Conservation (phyloP, 1,140 invertebrate genomes). For the Lamellibrachia luymesi region DNA sequence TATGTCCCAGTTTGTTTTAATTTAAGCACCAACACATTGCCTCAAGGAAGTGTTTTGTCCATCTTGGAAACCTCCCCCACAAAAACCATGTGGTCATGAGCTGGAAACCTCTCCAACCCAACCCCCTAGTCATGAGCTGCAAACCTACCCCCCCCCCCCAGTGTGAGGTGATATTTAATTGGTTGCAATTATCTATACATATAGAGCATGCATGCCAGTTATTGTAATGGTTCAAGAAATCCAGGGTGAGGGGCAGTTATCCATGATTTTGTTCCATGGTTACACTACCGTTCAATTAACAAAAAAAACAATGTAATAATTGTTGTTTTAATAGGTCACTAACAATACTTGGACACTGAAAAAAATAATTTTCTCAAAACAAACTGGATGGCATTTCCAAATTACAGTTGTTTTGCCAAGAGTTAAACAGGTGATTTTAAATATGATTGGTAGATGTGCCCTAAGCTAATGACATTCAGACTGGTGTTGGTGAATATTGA, state of each 20-base stretch:
- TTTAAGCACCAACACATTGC: neutral
- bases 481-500: neutral
- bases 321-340: neutral
- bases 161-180: neutral
- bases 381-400: neutral
- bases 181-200: neutral
- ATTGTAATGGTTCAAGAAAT: neutral
- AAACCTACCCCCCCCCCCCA: neutral
- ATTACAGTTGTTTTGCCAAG: neutral
- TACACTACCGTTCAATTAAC: neutral
- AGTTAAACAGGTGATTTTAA: neutral
- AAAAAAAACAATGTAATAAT: neutral
- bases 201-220: neutral
- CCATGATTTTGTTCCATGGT: neutral
- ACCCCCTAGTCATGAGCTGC: neutral
- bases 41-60: neutral
- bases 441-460: neutral
- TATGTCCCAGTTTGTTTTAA: neutral
- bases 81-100: neutral
- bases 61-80: neutral
- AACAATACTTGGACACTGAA: neutral
- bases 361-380: neutral
- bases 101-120: neutral
- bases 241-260: neutral
- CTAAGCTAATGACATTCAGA: neutral